Base-by-base conservation (phyloP, 2,113 vertebrate genomes). In the Lethenteron camtschaticum region DNA sequence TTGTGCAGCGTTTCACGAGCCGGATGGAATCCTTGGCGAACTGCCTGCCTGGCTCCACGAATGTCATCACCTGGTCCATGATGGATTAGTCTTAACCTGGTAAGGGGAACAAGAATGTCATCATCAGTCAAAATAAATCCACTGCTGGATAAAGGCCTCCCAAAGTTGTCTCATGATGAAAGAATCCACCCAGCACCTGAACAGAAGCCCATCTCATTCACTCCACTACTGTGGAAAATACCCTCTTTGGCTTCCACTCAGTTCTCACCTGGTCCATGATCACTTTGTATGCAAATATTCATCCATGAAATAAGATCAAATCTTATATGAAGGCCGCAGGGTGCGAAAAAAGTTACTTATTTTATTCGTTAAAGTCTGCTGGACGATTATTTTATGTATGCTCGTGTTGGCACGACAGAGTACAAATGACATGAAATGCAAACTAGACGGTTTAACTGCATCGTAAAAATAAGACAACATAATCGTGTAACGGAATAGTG, bases 41-140 rank as follows among this genome's bases (percentile, higher is more conserved):
- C 73, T 99, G 91, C 70, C 91, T 83, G 66, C 91, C 94, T 59
- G 90, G 94, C 76, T 99, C 91, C 14, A 96, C 90, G 16, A 96
- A 99, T 55, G 96, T 91, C 91, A 94, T 96, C 3, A 96, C 86
- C 78, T 96, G 91, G 76, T 96, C 94, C 94, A 96, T 96, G 78
- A 14, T n/a, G 72, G 41, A 41, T 41, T 41, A 41, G 41, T 41
- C 41, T 41, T 41, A 41, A 70, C 71, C 74, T 75, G 14, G 59
- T 56, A 18, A 6, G 59, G 14, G 11, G n/a, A 70, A 12, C 14
- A 18, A 71, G 41, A 66, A 56, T 11, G 2, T 9, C 14, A 10
- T 71, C 68, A 24, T 66, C 16, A 60, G 55, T 16, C 10, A 7
- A 13, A 20, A 58, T 20, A 55, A 56, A 14, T 20, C 10, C 20